Evolutionary conservation across 1,140 invertebrate genomes (phyloP), one percentile per base, ranked within the genome.

Genomic region (Drosophila busckii): DNA sequence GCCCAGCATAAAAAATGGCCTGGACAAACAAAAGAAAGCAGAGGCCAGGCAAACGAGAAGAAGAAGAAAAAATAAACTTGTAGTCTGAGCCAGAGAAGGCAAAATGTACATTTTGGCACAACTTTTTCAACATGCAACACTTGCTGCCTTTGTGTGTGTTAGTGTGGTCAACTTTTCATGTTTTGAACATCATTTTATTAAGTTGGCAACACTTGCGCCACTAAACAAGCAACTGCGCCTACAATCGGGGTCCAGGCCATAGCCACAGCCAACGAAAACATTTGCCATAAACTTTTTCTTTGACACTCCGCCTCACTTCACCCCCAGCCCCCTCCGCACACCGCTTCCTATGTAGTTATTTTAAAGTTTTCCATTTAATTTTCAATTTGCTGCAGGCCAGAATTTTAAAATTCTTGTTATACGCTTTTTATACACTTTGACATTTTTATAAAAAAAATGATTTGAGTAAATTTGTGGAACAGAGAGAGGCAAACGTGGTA

Each of bases 281-380:
- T 63, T 68, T 63, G 41, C 40, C 49, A 46, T 34, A 58, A n/a
- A 64, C 45, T 56, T 50, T 46, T 41, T 53, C 42, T 49, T 44
- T 56, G 53, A 50, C 40, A 26, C 37, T 29, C 3, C 4, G 9
- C 41, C 22, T 13, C n/a, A 6, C 7, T 3, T 17, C 19, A 2
- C 8, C 19, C 4, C 7, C 7, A 10, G 1, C 13, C 13, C 41
- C 23, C 23, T 25, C 13, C 15, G 16, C 28, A 15, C 13, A 1
- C 15, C 15, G 37, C 12, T 2, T 20, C 7, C 12, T 65, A 44
- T 63, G 56, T 80, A 82, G 75, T 80, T 82, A 80, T 75, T 82
- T 80, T 75, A 69, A 80, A 80, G 75, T 80, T 80, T 80, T 82
- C 70, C 75, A 69, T 82, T 80, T 80, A 80, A 80, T 80, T 80